A percentile compares a stretch with the other conserved stretches of the same genome.
These are phyloP conservation scores for Gracilinanus agilis DNA, from an alignment of 2,113 vertebrate genomes.

Conservation along the genomic window DNA sequence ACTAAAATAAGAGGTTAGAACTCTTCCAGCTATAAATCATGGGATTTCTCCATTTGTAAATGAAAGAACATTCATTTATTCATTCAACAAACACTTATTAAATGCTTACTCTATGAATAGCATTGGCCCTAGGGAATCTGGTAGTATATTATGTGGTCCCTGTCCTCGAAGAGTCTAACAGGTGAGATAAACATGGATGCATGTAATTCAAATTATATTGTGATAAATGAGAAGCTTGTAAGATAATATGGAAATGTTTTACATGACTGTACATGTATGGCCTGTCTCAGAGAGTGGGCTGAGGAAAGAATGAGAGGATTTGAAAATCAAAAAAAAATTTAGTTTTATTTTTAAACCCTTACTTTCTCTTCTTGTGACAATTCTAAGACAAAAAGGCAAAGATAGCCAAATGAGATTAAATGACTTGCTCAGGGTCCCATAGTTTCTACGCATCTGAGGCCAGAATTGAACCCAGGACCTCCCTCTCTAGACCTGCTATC, in stretches of 20 bases:
- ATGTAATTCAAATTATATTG: neutral
- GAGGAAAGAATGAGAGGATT: no score
- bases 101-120: neutral
- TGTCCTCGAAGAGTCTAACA: neutral
- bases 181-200: neutral
- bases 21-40: neutral
- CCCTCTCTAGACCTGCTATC: no score
- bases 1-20: neutral
- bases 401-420: no score
- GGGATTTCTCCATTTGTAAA: neutral
- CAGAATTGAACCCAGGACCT: no score
- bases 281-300: no score
- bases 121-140: neutral
- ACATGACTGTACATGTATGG: no score
- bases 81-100: neutral
- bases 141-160: neutral
- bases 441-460: no score
- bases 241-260: neutral
- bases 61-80: neutral
- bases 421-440: no score
- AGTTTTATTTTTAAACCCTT: no score
- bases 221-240: neutral
- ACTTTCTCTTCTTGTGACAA: no score
- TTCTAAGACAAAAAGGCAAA: no score
- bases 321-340: no score